phyloP scores from a whole-genome alignment of 1,140 invertebrate species.

The Steinernema khuongi region DNA sequence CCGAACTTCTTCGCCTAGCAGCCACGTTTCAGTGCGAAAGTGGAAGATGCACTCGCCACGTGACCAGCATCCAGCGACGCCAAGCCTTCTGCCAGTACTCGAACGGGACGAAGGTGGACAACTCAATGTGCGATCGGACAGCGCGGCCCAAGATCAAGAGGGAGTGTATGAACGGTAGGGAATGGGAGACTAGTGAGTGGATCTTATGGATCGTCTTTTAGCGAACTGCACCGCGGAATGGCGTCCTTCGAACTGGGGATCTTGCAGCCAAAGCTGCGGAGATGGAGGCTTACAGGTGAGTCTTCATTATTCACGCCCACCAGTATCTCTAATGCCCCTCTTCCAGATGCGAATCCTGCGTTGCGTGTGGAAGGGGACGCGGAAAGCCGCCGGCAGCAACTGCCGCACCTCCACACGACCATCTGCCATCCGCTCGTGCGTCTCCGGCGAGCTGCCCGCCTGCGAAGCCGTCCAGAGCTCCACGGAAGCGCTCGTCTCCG shows the following conservation, averaged over 20 bases:
- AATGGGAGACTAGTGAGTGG: neutral
- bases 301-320: neutral
- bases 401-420: conserved; percentile 28
- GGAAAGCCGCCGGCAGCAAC: conserved; percentile 33
- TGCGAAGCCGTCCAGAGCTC: neutral
- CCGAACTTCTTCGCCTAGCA: neutral
- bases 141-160: conserved; percentile 47
- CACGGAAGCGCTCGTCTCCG: neutral
- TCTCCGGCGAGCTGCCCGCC: neutral
- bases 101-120: conserved; percentile 50
- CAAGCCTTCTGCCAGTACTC: conserved; percentile 45
- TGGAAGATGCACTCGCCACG: conserved; percentile 40
- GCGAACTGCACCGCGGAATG: conserved; percentile 35
- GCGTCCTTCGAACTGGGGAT: conserved; percentile 33
- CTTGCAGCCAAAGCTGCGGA: conserved; percentile 29
- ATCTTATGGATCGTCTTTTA: conserved; percentile 16
- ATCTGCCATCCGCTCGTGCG: conserved; percentile 19
- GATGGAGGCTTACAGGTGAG: conserved; percentile 34
- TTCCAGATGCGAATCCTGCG: conserved; percentile 17
- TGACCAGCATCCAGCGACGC: conserved; percentile 34
- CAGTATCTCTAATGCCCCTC: neutral
- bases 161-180: conserved; percentile 36
- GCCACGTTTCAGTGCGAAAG: conserved; percentile 38
- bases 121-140: conserved; percentile 43
- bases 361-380: conserved; percentile 33